phyloP scores from a whole-genome alignment of 2,797 vertebrate genomes.

The Thalassophryne amazonica region DNA sequence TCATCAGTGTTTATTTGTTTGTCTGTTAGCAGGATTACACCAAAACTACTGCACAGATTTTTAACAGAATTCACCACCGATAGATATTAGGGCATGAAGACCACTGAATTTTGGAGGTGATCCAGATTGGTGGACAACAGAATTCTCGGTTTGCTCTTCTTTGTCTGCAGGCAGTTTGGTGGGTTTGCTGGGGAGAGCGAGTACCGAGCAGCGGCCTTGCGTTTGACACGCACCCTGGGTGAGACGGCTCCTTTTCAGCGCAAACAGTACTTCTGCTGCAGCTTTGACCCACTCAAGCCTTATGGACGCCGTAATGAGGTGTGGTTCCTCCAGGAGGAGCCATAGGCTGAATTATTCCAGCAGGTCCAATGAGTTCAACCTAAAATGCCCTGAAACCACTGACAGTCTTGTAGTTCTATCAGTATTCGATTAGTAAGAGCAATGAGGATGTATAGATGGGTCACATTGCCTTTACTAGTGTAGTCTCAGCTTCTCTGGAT shows the following conservation, averaged over 20 bases:
- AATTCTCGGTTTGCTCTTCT: background rate
- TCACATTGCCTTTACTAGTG: slow-evolving; percentile 42
- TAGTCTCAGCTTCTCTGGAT: slow-evolving; percentile 5
- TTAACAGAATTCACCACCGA: too few species aligned
- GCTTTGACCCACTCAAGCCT: slow-evolving; percentile 89
- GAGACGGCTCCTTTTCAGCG: slow-evolving; percentile 78
- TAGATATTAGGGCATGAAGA: too few species aligned
- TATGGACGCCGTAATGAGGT: slow-evolving; percentile 89
- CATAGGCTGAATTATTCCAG: slow-evolving; percentile 30
- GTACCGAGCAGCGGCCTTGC: slow-evolving; percentile 80
- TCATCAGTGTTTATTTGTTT: too few species aligned
- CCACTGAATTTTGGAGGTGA: too few species aligned
- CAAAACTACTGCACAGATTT: too few species aligned
- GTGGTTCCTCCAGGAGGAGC: slow-evolving; percentile 88
- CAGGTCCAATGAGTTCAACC: background rate
- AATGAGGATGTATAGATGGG: slow-evolving; percentile 18
- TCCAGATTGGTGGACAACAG: too few species aligned
- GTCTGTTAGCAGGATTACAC: too few species aligned
- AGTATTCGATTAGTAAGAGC: slow-evolving; percentile 16
- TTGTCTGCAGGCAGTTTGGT: slow-evolving; percentile 83
- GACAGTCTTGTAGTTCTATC: slow-evolving; percentile 18
- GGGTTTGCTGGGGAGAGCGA: slow-evolving; percentile 88
- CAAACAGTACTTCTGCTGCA: slow-evolving; percentile 88
- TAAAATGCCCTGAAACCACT: background rate
- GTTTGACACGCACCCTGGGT: slow-evolving; percentile 82